Evolutionary conservation across 23 tunicate species (phyloP).

Genomic region (Aplidium turbinatum): DNA sequence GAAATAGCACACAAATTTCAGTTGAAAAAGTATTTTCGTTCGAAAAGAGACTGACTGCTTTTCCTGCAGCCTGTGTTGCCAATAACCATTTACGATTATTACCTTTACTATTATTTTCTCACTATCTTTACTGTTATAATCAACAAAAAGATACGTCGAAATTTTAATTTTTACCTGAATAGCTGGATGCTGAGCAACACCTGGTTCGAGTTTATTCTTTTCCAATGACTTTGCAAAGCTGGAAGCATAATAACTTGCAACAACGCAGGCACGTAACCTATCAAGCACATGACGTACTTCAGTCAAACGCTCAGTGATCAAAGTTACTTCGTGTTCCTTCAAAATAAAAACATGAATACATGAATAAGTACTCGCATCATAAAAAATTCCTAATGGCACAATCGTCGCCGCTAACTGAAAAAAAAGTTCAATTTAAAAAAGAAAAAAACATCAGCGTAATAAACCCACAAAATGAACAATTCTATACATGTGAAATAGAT

Average conservation of each 20-base stretch:
- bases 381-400: too few relatives aligned
- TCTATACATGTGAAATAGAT: not conserved
- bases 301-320: conserved; percentile 49
- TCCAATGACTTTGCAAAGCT: conserved; percentile 70
- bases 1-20: too few relatives aligned
- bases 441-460: too few relatives aligned
- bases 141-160: too few relatives aligned
- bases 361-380: not conserved
- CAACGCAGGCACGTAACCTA: conserved; percentile 77
- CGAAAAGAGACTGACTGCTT: too few relatives aligned
- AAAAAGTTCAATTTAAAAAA: not conserved
- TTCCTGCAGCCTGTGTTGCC: too few relatives aligned
- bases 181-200: conserved; percentile 83
- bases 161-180: too few relatives aligned
- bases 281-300: conserved; percentile 67
- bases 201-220: conserved; percentile 57
- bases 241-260: conserved; percentile 82
- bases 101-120: too few relatives aligned
- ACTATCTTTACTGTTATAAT: too few relatives aligned
- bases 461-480: too few relatives aligned
- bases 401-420: not conserved
- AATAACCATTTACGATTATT: too few relatives aligned
- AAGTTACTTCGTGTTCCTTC: conserved; percentile 60
- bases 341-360: not conserved
- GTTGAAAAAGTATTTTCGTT: too few relatives aligned